Conservation (phyloP, 1,140 invertebrate species). For the Teleogryllus occipitalis region DNA sequence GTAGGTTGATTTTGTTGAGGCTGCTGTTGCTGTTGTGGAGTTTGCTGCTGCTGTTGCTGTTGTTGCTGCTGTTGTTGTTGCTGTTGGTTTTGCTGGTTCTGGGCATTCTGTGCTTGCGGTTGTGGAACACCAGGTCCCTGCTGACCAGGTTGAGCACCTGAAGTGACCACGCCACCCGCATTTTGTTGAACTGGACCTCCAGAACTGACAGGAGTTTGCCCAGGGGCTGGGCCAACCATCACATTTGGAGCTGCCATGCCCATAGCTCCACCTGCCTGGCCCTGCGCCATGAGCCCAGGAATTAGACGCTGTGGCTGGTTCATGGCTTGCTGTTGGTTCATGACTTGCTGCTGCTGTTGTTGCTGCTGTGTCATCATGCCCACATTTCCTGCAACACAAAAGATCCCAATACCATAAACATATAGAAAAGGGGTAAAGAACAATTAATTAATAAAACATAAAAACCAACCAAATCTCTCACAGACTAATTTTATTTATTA, state of each 20-base stretch:
- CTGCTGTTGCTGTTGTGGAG: conserved; percentile 40
- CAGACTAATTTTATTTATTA: too few species aligned
- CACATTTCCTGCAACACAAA: neutral
- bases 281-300: neutral
- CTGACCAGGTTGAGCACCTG: neutral
- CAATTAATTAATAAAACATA: too few species aligned
- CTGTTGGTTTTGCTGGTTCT: conserved; percentile 23
- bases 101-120: neutral
- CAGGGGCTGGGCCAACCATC: conserved; percentile 9
- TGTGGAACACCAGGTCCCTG: neutral
- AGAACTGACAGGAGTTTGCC: neutral
- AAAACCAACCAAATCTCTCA: too few species aligned
- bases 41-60: conserved; percentile 31
- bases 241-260: neutral
- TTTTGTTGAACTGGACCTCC: neutral
- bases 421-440: too few species aligned
- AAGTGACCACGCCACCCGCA: neutral
- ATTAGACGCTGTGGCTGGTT: neutral
- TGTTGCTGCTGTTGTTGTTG: conserved; percentile 25
- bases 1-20: conserved; percentile 39
- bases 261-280: neutral
- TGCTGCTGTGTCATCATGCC: neutral
- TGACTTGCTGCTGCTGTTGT: neutral
- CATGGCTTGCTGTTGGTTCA: neutral
- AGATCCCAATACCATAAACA: neutral